phyloP scores from a whole-genome alignment of 1,140 invertebrate genomes.

The Drosophila sp. region DNA sequence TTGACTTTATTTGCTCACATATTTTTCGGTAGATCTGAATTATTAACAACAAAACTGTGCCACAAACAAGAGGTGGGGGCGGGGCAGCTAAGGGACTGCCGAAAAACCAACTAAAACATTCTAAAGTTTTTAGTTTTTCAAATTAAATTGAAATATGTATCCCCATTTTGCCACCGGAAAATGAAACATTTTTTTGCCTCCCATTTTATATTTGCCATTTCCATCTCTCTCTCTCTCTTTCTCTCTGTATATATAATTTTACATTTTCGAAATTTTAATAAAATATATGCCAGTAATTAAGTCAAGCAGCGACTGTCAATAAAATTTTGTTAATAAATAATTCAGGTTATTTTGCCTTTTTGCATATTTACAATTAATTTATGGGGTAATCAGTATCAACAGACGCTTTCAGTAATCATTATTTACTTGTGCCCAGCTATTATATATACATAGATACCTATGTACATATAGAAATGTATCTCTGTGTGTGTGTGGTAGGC shows the following conservation, averaged over 20 bases:
- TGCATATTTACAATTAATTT: slow-evolving; percentile 81
- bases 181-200: not conserved
- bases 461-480: slow-evolving; percentile 41
- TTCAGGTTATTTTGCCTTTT: slow-evolving; percentile 79
- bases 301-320: slow-evolving; percentile 82
- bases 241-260: slow-evolving; percentile 14
- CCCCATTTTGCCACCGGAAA: slow-evolving; percentile 13
- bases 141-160: too few species aligned
- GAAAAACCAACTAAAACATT: too few species aligned
- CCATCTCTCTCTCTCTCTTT: not conserved
- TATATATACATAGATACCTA: slow-evolving; percentile 2
- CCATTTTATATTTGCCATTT: slow-evolving; percentile 1
- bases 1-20: slow-evolving; percentile 79
- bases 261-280: slow-evolving; percentile 74
- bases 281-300: slow-evolving; percentile 82
- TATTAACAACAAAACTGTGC: slow-evolving; percentile 61
- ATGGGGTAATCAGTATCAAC: slow-evolving; percentile 78
- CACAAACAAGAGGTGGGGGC: not conserved
- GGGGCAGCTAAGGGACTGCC: not conserved
- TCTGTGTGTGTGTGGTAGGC: slow-evolving; percentile 58
- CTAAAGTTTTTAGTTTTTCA: too few species aligned
- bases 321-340: slow-evolving; percentile 82
- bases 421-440: slow-evolving; percentile 54
- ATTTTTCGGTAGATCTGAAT: slow-evolving; percentile 68
- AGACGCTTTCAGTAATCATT: slow-evolving; percentile 79